Evolutionary conservation across 2,797 vertebrate species (phyloP), one percentile per base, ranked within the genome.

Genomic region (Protosalanx chinensis): DNA sequence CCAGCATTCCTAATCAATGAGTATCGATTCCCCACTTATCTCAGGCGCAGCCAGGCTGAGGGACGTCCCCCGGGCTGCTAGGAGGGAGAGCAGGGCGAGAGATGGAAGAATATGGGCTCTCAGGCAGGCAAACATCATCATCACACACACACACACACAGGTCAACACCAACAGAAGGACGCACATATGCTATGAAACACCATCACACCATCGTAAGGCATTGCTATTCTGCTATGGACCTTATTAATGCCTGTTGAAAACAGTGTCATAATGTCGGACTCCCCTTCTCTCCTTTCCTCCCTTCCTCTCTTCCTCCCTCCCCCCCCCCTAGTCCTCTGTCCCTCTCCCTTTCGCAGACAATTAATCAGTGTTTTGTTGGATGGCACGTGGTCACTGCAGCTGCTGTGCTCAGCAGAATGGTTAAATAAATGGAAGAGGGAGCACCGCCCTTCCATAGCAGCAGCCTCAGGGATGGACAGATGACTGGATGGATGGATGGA

Each of bases 11-110:
- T 71, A 77, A 88, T 91, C 88, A 81, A 88, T 88, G 79, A 18
- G 33, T 73, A 90, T 91, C 53, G 90, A 91, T 89, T 86, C 65
- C 41, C 70, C 79, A 83, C 83, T 87, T 86, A 88, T 90, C 85
- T 88, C 75, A 78, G 74, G 79, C 69, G 62, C 75, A 75, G 85
- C 61, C 64, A 5, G 69, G 80, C 76, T 82, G 85, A 87, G 85
- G 79, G 37, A 56, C 16, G 35, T 13, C n/a, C 5, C 79, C 76
- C 67, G 68, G 67, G 72, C 76, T 67, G n/a, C 18, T 20, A 13
- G 29, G 4, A 8, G 18, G 63, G 72, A 69, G 72, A 3, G 13
- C 15, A 56, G 65, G 67, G 57, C 37, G 68, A 59, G 27, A 33
- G 64, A 62, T 1, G 32, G 27, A 12, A 23, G 30, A 46, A 29